Conservation (phyloP, 1,140 invertebrate genomes). For the Kradibia gibbosae region DNA sequence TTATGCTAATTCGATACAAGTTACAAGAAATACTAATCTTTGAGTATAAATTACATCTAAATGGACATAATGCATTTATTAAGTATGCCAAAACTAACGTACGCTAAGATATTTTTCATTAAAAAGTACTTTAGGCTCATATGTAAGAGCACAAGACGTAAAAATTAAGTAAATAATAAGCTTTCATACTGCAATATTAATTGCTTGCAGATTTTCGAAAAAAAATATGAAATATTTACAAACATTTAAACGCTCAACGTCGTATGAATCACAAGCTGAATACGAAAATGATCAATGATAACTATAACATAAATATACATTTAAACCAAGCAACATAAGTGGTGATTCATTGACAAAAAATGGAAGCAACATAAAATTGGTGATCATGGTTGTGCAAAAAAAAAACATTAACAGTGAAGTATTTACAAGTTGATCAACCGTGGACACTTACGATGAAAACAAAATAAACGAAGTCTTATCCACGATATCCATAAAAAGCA, state of each 20-base stretch:
- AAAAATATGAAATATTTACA: neutral
- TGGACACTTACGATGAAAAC: neutral
- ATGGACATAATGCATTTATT: no score
- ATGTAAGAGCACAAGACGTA: neutral
- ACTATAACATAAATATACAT: neutral
- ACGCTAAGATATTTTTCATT: neutral
- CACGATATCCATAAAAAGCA: constrained; percentile 8
- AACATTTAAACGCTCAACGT: constrained; percentile 1
- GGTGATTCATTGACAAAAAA: neutral
- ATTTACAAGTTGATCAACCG: constrained; percentile 11
- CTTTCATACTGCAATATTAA: neutral
- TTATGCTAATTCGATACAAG: neutral
- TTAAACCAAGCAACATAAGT: constrained; percentile 15
- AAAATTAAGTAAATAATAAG: neutral
- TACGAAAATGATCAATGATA: constrained; percentile 8
- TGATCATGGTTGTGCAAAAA: neutral
- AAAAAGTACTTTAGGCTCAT: neutral
- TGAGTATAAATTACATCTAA: no score
- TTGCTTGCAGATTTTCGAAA: constrained; percentile 8
- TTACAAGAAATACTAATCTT: neutral
- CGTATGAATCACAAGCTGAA: constrained; percentile 1
- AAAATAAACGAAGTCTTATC: constrained; percentile 5
- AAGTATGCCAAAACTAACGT: neutral
- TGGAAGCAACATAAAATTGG: neutral
- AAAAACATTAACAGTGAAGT: neutral